These are phyloP conservation scores for Ambastaia sidthimunki DNA, from an alignment of 2,797 vertebrate species.

Conservation along the genomic window DNA sequence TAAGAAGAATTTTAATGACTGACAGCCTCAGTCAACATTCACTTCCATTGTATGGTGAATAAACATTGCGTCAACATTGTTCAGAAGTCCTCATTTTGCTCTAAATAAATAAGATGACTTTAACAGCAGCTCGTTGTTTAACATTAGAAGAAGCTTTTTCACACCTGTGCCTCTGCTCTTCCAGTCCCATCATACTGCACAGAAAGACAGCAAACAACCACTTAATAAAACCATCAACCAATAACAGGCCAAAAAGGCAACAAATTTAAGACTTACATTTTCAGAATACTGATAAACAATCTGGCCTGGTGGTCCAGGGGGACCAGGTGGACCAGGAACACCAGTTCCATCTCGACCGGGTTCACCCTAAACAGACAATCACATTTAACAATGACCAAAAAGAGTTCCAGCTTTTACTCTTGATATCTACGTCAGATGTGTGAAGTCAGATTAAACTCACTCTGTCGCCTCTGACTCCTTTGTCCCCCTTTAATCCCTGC, in stretches of 20 bases:
- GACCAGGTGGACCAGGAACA: constrained; percentile 83
- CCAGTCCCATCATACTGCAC: constrained; percentile 66
- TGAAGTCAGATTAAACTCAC: constrained; percentile 64
- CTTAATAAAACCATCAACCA: background rate
- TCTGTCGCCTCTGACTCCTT: constrained; percentile 74
- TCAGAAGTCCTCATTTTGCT: too few species aligned
- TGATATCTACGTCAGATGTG: background rate
- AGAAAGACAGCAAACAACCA: constrained; percentile 14
- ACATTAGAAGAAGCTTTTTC: constrained; percentile 17
- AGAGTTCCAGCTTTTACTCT: background rate
- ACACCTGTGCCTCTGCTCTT: constrained; percentile 68
- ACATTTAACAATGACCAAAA: background rate
- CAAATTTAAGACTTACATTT: constrained; percentile 62
- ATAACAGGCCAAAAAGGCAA: background rate
- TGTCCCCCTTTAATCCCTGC: constrained; percentile 76
- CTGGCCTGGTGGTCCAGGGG: constrained; percentile 88
- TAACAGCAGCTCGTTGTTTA: background rate
- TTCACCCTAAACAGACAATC: constrained; percentile 80
- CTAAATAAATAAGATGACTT: too few species aligned
- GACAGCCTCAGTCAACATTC: too few species aligned
- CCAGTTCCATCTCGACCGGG: constrained; percentile 85
- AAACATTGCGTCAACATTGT: too few species aligned
- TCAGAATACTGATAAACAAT: constrained; percentile 72
- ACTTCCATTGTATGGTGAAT: too few species aligned
- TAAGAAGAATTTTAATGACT: too few species aligned